Evolutionary conservation across 2,888 invertebrate genomes (phyloP).

Genomic region (Dastarcus helophoroides): DNA sequence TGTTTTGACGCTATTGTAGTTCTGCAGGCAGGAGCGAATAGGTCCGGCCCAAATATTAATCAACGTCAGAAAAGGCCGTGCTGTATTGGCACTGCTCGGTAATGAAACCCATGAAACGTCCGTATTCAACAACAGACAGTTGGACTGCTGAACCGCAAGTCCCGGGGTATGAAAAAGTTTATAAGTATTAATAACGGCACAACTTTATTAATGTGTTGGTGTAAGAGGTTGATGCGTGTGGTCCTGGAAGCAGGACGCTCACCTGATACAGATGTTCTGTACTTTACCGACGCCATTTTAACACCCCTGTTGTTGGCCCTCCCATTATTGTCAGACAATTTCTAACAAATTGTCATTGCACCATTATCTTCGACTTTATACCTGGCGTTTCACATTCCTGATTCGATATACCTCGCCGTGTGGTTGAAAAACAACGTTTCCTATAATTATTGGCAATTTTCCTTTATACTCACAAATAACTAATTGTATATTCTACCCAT

Average conservation of each 20-base stretch:
- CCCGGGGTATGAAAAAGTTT: conserved; percentile 35
- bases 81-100: conserved; percentile 24
- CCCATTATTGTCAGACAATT: conserved; percentile 16
- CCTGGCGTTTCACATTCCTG: conserved; percentile 30
- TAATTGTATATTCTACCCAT: too few relatives aligned
- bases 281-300: conserved; percentile 19
- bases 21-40: conserved; percentile 31
- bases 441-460: too few relatives aligned
- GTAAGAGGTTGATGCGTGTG: conserved; percentile 35
- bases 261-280: conserved; percentile 29
- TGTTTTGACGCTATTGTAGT: conserved; percentile 35
- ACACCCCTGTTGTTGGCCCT: conserved; percentile 23
- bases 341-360: conserved; percentile 15
- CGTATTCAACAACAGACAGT: conserved; percentile 3
- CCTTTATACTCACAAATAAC: too few relatives aligned
- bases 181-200: conserved; percentile 37
- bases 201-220: conserved; percentile 36
- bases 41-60: conserved; percentile 35
- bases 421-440: too few relatives aligned
- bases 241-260: conserved; percentile 30
- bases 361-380: too few relatives aligned
- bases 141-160: conserved; percentile 1
- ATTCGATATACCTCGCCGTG: conserved; percentile 31
- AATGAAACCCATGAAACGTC: conserved; percentile 17
- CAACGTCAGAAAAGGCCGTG: conserved; percentile 32